These are phyloP conservation scores for Haemorhous mexicanus DNA, from an alignment of 2,113 vertebrate species.

Conservation along the genomic window DNA sequence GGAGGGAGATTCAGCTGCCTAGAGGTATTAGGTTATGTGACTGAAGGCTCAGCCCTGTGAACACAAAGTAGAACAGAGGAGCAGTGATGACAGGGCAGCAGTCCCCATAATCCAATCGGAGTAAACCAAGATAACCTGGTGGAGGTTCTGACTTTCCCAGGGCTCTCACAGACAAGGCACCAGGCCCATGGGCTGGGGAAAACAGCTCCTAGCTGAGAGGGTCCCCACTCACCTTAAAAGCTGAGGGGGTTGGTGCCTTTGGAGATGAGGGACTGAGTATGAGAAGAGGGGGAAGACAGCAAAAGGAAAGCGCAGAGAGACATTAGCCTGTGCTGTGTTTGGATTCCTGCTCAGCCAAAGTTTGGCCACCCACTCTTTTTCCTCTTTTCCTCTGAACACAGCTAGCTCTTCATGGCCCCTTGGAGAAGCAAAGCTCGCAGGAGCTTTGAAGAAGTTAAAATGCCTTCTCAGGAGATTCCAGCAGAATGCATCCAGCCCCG, in stretches of 20 bases:
- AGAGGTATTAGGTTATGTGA: neutral
- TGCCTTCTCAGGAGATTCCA: neutral
- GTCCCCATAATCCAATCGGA: neutral
- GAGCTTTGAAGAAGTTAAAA: neutral
- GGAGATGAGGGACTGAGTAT: neutral
- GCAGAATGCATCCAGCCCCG: neutral
- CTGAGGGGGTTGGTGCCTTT: neutral
- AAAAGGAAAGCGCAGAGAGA: neutral
- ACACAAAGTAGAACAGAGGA: neutral
- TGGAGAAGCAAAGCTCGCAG: neutral
- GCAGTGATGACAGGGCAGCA: neutral
- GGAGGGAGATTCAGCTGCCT: neutral
- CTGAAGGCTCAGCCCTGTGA: neutral
- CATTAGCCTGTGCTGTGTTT: neutral
- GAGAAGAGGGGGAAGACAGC: neutral
- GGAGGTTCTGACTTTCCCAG: neutral
- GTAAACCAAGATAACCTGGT: neutral
- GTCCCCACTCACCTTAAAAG: neutral
- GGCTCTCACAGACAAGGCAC: neutral
- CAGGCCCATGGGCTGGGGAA: neutral
- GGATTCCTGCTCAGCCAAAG: neutral
- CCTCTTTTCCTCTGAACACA: neutral
- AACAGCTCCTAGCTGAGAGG: fast-evolving
- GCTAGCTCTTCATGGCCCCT: neutral
- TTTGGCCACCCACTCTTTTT: neutral